Percentiles rank a stretch among this genome's conserved stretches.
Conservation (phyloP, 2,113 vertebrate species). For the Rhinoptilus africanus region DNA sequence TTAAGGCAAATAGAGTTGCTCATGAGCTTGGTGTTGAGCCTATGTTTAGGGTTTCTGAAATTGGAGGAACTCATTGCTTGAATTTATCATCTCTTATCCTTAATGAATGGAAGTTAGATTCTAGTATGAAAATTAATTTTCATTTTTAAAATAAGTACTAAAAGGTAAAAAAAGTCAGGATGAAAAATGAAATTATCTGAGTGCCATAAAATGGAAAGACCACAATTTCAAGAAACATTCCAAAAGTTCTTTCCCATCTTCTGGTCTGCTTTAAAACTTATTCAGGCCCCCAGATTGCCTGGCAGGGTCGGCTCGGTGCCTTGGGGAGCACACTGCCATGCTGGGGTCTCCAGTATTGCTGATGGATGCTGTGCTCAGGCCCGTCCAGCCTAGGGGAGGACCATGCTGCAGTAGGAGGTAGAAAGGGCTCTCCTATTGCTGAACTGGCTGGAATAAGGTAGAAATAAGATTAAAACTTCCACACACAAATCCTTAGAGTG, state of each 20-base stretch:
- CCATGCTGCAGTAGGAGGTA: not conserved
- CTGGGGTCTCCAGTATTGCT: fast-evolving
- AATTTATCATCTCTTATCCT: not conserved
- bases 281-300: not conserved
- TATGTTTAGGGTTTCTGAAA: not conserved
- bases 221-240: not conserved
- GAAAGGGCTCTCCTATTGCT: not conserved
- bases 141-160: not conserved
- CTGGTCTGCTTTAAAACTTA: not conserved
- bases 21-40: not conserved
- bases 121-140: not conserved
- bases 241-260: not conserved
- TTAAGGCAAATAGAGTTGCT: not conserved
- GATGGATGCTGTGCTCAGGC: fast-evolving
- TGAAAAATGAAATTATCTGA: not conserved
- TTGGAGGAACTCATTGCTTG: not conserved
- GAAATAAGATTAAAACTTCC: not conserved
- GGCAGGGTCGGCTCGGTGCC: too few species aligned
- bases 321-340: fast-evolving
- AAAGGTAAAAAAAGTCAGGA: not conserved
- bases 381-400: not conserved
- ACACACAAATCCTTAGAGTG: not conserved
- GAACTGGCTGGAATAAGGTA: not conserved
- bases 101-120: not conserved
- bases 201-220: not conserved